Evolutionary conservation across 2,888 invertebrate genomes (phyloP).

Genomic region (Oscheius myriophilus): DNA sequence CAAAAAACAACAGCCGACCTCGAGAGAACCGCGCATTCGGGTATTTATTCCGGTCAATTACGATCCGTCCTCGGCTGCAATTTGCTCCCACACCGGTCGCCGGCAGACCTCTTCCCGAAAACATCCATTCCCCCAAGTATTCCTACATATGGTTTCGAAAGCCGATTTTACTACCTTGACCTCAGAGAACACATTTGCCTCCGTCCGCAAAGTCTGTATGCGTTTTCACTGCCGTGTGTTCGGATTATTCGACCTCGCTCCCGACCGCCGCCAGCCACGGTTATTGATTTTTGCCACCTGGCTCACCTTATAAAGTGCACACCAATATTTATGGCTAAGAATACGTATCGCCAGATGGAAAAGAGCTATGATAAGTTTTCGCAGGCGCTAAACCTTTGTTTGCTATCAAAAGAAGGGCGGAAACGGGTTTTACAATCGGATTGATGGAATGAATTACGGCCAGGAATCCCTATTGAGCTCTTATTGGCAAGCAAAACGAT

Average conservation of each 20-base stretch:
- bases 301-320: constrained; percentile 12
- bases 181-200: neutral
- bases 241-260: constrained; percentile 29
- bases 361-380: constrained; percentile 4
- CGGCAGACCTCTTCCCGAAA: neutral
- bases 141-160: neutral
- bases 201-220: neutral
- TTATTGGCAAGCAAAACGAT: too few species aligned
- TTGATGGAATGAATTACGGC: constrained; percentile 28
- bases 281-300: constrained; percentile 29
- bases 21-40: constrained; percentile 2
- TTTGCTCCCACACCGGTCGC: constrained; percentile 16
- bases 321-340: neutral
- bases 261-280: constrained; percentile 24
- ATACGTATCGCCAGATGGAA: neutral
- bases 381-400: constrained; percentile 9
- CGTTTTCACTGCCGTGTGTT: constrained; percentile 4
- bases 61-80: constrained; percentile 3
- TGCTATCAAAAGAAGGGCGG: constrained; percentile 20
- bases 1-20: neutral
- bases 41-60: constrained; percentile 30
- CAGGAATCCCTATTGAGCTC: constrained; percentile 21
- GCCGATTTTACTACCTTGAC: neutral
- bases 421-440: constrained; percentile 28
- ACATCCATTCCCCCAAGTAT: neutral